Percentiles rank a stretch among this genome's conserved stretches.
These are phyloP conservation scores for Phortica variegata DNA, from an alignment of 1,140 invertebrate species.

Conservation along the genomic window DNA sequence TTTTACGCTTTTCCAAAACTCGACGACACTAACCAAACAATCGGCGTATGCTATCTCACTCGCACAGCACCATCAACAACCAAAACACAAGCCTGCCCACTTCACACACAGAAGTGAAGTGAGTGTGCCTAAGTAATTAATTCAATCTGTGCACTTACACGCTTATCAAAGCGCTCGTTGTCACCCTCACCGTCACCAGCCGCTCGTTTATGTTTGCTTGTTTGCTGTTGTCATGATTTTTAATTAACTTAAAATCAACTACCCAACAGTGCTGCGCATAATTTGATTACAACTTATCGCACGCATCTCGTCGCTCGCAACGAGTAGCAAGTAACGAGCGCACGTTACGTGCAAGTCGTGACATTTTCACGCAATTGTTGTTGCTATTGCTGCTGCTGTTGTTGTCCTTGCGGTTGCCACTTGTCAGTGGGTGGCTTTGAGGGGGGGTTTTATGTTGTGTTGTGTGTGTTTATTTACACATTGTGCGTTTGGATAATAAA, in stretches of 20 bases:
- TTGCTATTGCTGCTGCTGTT: conserved; percentile 18
- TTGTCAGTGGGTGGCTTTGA: background rate
- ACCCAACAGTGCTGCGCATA: conserved; percentile 38
- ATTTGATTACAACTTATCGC: conserved; percentile 53
- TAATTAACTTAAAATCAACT: conserved; percentile 56
- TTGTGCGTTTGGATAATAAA: conserved; percentile 52
- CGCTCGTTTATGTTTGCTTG: no score
- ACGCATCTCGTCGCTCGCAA: conserved; percentile 35
- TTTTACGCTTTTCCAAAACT: background rate
- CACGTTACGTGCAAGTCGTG: conserved; percentile 51
- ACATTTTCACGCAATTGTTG: conserved; percentile 52
- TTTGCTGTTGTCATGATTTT: conserved; percentile 46
- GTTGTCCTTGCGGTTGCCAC: conserved; percentile 15
- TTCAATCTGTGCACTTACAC: conserved; percentile 56
- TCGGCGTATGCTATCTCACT: conserved; percentile 20
- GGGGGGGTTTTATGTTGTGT: background rate
- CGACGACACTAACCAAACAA: conserved; percentile 18
- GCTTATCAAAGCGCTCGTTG: conserved; percentile 36
- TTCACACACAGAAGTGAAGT: no score
- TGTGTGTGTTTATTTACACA: conserved; percentile 46
- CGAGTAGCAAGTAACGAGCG: conserved; percentile 15
- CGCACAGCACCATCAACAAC: no score
- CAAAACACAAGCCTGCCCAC: no score
- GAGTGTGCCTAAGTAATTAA: conserved; percentile 32
- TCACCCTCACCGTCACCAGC: conserved; percentile 13